Conservation (phyloP, 2,888 invertebrate species). For the Pristionchus exspectatus region DNA sequence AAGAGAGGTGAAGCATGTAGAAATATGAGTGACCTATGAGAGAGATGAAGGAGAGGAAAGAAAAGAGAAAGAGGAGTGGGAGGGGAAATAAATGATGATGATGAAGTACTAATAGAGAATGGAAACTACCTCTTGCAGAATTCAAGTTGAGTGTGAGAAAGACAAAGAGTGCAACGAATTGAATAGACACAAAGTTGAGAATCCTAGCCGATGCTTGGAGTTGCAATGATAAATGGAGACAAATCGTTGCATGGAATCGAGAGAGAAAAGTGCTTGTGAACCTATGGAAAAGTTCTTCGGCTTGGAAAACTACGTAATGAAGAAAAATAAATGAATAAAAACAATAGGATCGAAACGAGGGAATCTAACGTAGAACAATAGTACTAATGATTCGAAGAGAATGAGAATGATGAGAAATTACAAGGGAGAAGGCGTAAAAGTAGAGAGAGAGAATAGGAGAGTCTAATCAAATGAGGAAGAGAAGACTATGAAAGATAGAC, state of each 20-base stretch:
- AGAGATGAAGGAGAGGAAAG: not conserved
- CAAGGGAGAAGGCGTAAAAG: conserved; percentile 1
- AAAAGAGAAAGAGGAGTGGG: conserved; percentile 12
- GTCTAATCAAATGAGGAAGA: conserved; percentile 34
- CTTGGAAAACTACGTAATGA: not conserved
- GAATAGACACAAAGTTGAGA: not conserved
- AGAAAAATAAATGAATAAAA: not conserved
- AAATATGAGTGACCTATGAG: conserved; percentile 34
- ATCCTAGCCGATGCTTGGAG: not conserved
- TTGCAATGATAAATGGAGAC: conserved; percentile 45
- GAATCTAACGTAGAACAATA: not conserved
- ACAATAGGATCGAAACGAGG: not conserved
- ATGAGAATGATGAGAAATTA: not conserved
- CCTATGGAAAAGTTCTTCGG: not conserved
- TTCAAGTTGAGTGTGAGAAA: not conserved
- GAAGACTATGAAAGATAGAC: conserved; percentile 21
- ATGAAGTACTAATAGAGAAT: conserved; percentile 50
- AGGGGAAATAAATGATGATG: conserved; percentile 44
- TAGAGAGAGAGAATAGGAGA: conserved; percentile 7
- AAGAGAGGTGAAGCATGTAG: conserved; percentile 45
- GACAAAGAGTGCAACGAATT: not conserved
- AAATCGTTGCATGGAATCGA: not conserved
- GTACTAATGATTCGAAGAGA: not conserved
- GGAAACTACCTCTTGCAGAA: not conserved
- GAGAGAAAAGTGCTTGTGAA: not conserved